Percentiles rank a stretch among this genome's conserved stretches.
phyloP scores from a whole-genome alignment of 2,797 vertebrate species.

The Chanos chanos region DNA sequence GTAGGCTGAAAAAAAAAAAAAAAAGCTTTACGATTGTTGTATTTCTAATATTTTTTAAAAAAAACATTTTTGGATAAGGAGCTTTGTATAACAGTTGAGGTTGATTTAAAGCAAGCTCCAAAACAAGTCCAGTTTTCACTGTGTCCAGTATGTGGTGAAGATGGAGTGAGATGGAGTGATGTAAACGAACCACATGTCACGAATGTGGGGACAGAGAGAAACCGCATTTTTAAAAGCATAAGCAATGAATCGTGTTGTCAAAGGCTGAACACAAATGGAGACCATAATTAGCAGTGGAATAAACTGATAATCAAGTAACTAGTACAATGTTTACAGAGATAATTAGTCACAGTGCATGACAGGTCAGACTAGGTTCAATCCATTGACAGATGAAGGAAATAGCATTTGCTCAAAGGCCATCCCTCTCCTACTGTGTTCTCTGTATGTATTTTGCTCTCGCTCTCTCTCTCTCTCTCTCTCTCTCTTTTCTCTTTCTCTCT shows the following conservation, averaged over 20 bases:
- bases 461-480: neutral
- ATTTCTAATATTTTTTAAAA: too few relatives aligned
- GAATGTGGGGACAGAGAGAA: too few relatives aligned
- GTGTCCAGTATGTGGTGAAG: too few relatives aligned
- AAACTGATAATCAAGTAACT: constrained; percentile 70
- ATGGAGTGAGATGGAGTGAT: too few relatives aligned
- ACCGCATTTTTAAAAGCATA: too few relatives aligned
- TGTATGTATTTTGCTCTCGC: neutral
- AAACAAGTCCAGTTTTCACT: too few relatives aligned
- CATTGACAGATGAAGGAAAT: constrained; percentile 31
- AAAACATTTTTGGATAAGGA: too few relatives aligned
- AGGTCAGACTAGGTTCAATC: constrained; percentile 37
- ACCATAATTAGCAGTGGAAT: constrained; percentile 71
- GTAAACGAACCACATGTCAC: too few relatives aligned
- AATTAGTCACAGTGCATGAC: constrained; percentile 65
- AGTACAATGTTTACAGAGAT: constrained; percentile 68
- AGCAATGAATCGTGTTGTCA: constrained; percentile 47
- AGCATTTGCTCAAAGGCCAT: constrained; percentile 24
- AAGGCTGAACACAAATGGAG: constrained; percentile 65
- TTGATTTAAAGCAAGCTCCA: too few relatives aligned
- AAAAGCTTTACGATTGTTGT: too few relatives aligned
- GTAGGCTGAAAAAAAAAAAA: too few relatives aligned
- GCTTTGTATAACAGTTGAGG: too few relatives aligned
- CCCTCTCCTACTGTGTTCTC: neutral
- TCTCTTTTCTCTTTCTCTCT: constrained; percentile 9